Evolutionary conservation across 2,113 vertebrate species (phyloP), one percentile per base, ranked within the genome.

Genomic region (Spermophilus dauricus): DNA sequence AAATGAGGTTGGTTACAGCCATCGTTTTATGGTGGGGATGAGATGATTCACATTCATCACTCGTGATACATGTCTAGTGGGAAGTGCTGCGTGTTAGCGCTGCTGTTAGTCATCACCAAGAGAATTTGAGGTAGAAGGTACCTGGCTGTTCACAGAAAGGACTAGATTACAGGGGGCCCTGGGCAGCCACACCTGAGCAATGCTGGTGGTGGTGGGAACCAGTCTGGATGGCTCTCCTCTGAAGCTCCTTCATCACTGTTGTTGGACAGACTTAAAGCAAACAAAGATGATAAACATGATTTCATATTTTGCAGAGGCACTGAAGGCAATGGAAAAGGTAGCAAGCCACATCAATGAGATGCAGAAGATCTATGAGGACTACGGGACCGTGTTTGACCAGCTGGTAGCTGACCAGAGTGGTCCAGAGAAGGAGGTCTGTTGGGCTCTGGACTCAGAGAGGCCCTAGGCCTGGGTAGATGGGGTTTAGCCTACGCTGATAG

Each of bases 281-380:
- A 73, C 28, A 14, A 63, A 42, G n/a, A 73, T 16, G 5, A 9
- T 37, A 77, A 77, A 51, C 14, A 67, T 32, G 76, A 37, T 89
- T 97, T 97, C 65, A 12, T 97, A 58, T 92, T 45, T 95, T 98
- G 91, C 94, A 99, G 99, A 99, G 98, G 99, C 99, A 0, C 98
- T 99, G 75, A 99, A 99, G 97, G 99, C 99, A 87, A 99, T 99
- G 99, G 99, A 99, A 96, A 99, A 99, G 98, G 99, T 99, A 78
- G 99, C 99, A 42, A 99, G 99, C 97, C 99, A 99, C 98, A 99
- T 99, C 98, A 99, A 99, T 0, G 99, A 99, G 98, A 99, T 99
- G 99, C 99, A 99, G 99, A 99, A 99, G 99, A 99, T 99, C 96
- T 99, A 99, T 10, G 99, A 99, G 98, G 99, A 99, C 96, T 99